Conservation (phyloP, 2,888 invertebrate genomes). For the Macrosiphum euphorbiae region DNA sequence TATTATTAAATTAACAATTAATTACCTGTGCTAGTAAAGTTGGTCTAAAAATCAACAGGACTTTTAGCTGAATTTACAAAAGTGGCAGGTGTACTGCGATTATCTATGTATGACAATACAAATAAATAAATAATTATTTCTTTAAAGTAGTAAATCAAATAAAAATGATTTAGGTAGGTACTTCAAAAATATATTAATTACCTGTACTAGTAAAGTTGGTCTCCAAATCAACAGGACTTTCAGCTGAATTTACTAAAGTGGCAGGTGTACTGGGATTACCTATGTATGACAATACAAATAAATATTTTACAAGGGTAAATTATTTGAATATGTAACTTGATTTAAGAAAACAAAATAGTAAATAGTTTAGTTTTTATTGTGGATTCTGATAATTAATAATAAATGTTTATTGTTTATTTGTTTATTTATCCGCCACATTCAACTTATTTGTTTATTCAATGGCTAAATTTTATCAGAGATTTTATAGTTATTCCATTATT, state of each 20-base stretch:
- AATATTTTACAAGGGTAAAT: not conserved
- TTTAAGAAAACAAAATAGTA: too few species aligned
- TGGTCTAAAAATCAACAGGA: not conserved
- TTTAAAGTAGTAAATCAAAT: too few species aligned
- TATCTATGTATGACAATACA: not conserved
- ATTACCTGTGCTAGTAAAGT: constrained; percentile 5
- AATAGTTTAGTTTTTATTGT: too few species aligned
- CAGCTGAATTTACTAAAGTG: not conserved
- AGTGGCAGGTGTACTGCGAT: not conserved
- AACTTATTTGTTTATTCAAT: not conserved
- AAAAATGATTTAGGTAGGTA: too few species aligned
- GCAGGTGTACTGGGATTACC: not conserved
- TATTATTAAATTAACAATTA: constrained; percentile 13
- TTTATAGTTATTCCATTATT: not conserved
- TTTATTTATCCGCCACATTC: too few species aligned
- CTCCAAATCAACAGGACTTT: not conserved
- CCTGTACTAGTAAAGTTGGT: not conserved
- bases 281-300: constrained; percentile 24
- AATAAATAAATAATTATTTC: too few species aligned
- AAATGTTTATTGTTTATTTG: too few species aligned
- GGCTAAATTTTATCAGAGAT: too few species aligned
- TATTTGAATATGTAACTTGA: too few species aligned
- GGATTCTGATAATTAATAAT: too few species aligned
- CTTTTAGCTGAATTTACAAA: constrained; percentile 16
- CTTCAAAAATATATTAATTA: not conserved